These are phyloP conservation scores for Macrotis lagotis DNA, from an alignment of 2,113 vertebrate genomes.

Conservation along the genomic window DNA sequence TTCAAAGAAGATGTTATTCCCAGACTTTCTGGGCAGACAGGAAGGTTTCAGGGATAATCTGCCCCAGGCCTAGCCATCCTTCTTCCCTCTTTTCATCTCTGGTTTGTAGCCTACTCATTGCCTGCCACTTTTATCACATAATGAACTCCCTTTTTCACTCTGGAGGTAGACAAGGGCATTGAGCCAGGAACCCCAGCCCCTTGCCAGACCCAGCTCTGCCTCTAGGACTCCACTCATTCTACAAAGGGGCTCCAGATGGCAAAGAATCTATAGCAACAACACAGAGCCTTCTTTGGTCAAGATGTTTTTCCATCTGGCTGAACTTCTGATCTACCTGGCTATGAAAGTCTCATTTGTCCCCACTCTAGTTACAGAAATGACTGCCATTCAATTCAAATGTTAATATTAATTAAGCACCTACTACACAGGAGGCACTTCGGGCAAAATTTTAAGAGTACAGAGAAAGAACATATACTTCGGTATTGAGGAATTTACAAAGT, in stretches of 20 bases:
- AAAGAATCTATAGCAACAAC: not conserved
- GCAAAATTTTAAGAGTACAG: not conserved
- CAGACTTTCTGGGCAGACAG: not conserved
- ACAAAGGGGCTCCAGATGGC: not conserved
- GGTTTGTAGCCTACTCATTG: not conserved
- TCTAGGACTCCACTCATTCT: not conserved
- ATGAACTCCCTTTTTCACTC: not conserved
- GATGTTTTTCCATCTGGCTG: not conserved
- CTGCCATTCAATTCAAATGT: not conserved
- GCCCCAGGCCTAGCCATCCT: not conserved
- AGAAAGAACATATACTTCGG: not conserved
- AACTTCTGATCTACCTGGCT: not conserved
- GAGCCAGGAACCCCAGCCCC: not conserved
- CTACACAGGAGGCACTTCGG: not conserved
- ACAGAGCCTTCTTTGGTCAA: not conserved
- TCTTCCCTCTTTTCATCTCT: not conserved
- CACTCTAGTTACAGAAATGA: not conserved
- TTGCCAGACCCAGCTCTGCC: not conserved
- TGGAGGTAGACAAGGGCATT: not conserved
- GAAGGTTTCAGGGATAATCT: not conserved
- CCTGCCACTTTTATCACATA: conserved; percentile 3
- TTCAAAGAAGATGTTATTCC: not conserved
- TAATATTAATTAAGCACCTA: not conserved
- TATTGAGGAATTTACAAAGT: not conserved
- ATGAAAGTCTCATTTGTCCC: not conserved